A percentile compares a stretch with the other conserved stretches of the same genome.
Evolutionary conservation across 2,797 vertebrate species (phyloP).

Genomic region (Holocentrus rufus): DNA sequence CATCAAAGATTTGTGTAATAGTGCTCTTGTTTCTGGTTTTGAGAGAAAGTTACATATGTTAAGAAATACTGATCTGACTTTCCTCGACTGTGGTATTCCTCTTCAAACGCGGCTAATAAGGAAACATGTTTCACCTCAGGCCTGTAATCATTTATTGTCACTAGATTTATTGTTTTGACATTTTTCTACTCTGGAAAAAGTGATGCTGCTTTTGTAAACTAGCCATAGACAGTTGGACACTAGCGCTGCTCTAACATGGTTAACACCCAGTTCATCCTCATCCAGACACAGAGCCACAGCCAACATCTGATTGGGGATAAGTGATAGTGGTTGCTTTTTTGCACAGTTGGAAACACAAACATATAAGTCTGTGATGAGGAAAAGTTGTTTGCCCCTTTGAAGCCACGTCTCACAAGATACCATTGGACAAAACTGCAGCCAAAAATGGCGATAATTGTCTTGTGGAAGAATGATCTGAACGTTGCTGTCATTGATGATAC

Average conservation of each 20-base stretch:
- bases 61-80: not conserved
- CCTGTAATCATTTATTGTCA: slow-evolving; percentile 29
- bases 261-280: slow-evolving; percentile 27
- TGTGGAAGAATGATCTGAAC: not conserved
- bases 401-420: not conserved
- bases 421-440: not conserved
- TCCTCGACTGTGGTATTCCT: slow-evolving; percentile 1
- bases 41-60: not conserved
- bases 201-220: slow-evolving; percentile 37
- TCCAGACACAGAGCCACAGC: slow-evolving; percentile 23
- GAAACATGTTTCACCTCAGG: slow-evolving; percentile 20
- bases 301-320: slow-evolving; percentile 40
- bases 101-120: slow-evolving; percentile 10
- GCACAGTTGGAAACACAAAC: slow-evolving; percentile 45
- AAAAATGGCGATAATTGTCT: not conserved
- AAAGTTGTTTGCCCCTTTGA: slow-evolving; percentile 32
- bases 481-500: not conserved
- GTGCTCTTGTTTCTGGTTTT: not conserved
- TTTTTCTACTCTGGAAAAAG: slow-evolving; percentile 51
- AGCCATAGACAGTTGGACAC: slow-evolving; percentile 26
- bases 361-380: slow-evolving; percentile 31
- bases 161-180: slow-evolving; percentile 21
- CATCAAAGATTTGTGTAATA: slow-evolving; percentile 6
- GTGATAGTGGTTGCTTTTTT: slow-evolving; percentile 48
- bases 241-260: slow-evolving; percentile 13